Conservation (phyloP, 2,888 invertebrate species). For the Hypolimnas misippus region DNA sequence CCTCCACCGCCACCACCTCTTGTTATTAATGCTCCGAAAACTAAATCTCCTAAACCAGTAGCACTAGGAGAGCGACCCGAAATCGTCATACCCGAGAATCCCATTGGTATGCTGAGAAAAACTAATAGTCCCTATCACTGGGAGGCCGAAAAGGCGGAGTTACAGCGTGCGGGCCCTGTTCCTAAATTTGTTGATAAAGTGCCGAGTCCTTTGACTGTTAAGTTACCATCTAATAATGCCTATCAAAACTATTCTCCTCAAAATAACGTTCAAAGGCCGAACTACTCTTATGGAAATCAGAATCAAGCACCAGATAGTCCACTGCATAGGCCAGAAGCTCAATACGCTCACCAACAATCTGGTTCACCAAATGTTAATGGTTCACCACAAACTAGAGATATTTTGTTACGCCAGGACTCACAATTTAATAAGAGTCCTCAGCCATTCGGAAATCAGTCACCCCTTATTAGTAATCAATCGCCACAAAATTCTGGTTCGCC, state of each 20-base stretch:
- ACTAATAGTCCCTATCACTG: conserved; percentile 88
- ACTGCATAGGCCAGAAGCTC: conserved; percentile 77
- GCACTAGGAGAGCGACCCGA: conserved; percentile 86
- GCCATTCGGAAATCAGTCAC: conserved; percentile 69
- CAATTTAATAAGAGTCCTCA: conserved; percentile 81
- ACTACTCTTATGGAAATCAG: conserved; percentile 57
- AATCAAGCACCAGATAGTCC: conserved; percentile 72
- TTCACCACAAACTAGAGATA: conserved; percentile 69
- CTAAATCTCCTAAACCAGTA: conserved; percentile 80
- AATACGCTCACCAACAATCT: conserved; percentile 71
- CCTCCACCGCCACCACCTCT: conserved; percentile 86
- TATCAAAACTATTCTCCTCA: conserved; percentile 70
- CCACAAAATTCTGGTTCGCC: conserved; percentile 64
- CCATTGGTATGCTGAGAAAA: conserved; percentile 87
- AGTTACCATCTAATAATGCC: conserved; percentile 74
- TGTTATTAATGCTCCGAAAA: conserved; percentile 78
- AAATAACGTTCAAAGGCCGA: conserved; percentile 58
- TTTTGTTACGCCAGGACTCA: conserved; percentile 76
- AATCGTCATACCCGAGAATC: conserved; percentile 89
- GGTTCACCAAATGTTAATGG: conserved; percentile 64
- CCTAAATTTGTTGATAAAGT: conserved; percentile 78
- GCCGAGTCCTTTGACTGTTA: conserved; percentile 77
- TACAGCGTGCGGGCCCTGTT: conserved; percentile 75
- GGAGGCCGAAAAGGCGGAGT: conserved; percentile 84
- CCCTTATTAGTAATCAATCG: conserved; percentile 50